Percentiles rank a stretch among this genome's conserved stretches.
These are phyloP conservation scores for Tachycineta bicolor DNA, from an alignment of 2,113 vertebrate genomes.

Conservation along the genomic window DNA sequence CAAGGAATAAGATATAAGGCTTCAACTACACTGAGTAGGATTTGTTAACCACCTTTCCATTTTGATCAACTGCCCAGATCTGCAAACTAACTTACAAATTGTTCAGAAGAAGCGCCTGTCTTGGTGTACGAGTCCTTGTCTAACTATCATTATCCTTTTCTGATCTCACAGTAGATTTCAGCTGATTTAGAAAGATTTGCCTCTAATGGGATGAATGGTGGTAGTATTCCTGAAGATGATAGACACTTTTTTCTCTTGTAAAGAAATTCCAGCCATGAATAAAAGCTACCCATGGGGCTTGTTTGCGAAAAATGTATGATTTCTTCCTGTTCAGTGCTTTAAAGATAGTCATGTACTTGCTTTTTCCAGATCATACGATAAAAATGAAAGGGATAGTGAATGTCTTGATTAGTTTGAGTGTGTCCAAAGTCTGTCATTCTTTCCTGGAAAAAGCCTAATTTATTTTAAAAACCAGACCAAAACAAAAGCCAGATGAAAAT, in stretches of 20 bases:
- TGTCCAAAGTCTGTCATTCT: not conserved
- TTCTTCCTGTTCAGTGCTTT: not conserved
- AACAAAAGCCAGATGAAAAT: not conserved
- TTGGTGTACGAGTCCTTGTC: not conserved
- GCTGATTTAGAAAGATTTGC: not conserved
- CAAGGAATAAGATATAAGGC: not conserved
- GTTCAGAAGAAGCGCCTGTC: not conserved
- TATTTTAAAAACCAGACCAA: not conserved
- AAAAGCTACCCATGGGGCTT: accelerated
- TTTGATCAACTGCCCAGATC: not conserved
- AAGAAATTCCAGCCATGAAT: not conserved
- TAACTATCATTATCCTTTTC: not conserved
- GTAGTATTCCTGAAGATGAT: not conserved
- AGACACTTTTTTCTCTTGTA: not conserved
- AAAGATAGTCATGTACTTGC: not conserved
- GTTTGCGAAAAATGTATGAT: not conserved
- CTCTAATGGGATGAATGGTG: not conserved
- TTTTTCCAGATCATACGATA: not conserved
- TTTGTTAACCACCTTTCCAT: not conserved
- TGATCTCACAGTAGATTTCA: not conserved
- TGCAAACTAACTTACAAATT: not conserved
- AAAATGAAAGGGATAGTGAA: not conserved
- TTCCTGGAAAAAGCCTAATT: not conserved
- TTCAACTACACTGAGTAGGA: not conserved
- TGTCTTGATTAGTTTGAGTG: not conserved